Base-by-base conservation (phyloP, 1,140 invertebrate genomes). In the Matsumurasca onukii region DNA sequence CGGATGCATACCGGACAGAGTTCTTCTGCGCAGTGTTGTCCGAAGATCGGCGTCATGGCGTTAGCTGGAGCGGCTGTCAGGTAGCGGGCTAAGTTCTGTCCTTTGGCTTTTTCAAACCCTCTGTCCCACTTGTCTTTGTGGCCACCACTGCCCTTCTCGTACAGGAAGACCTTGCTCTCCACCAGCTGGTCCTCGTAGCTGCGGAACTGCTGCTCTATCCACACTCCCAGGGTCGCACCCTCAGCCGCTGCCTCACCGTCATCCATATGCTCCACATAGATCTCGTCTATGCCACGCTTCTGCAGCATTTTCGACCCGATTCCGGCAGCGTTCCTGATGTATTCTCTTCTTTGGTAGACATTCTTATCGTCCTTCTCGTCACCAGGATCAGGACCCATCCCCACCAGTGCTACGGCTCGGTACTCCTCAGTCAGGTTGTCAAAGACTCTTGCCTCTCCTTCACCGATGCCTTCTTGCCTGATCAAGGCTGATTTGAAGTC, bases 41-140 rank as follows among this genome's bases (percentile, higher is more conserved):
- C 86, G 79, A 96, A 96, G 61, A 86, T 86, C 0, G 94, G 94
- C 2, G 93, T 95, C 82, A 96, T 86, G 67, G 87, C 76, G 80
- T 96, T 97, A 0, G 91, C 87, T 0, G 94, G 94, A 12, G n/a
- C n/a, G n/a, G n/a, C n/a, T n/a, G n/a, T n/a, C n/a, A n/a, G n/a
- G n/a, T n/a, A n/a, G n/a, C n/a, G n/a, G n/a, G n/a, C n/a, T n/a
- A n/a, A n/a, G n/a, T n/a, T n/a, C n/a, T n/a, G n/a, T n/a, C n/a
- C n/a, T n/a, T n/a, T n/a, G n/a, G n/a, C n/a, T n/a, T n/a, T n/a
- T n/a, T n/a, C n/a, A n/a, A n/a, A n/a, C n/a, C n/a, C n/a, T n/a
- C n/a, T n/a, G n/a, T n/a, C n/a, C n/a, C n/a, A n/a, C n/a, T n/a
- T n/a, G n/a, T n/a, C 88, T 87, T 77, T 96, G 93, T 75, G 86